A percentile compares a stretch with the other conserved stretches of the same genome.
These are phyloP conservation scores for Casuarius casuarius DNA, from an alignment of 2,113 vertebrate species.

Conservation along the genomic window DNA sequence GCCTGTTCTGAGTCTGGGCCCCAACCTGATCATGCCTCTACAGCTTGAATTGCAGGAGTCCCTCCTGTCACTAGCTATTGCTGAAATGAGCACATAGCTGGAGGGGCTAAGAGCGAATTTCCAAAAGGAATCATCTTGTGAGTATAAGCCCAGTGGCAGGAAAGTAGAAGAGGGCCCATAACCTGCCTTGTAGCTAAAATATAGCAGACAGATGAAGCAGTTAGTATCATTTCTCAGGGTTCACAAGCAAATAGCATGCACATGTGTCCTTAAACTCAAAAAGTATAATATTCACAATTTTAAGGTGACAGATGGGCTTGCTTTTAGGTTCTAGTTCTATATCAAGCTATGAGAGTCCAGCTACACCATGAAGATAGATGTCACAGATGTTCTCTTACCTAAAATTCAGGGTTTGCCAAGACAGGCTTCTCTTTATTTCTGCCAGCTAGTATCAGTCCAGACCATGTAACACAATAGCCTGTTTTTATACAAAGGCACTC, in stretches of 20 bases:
- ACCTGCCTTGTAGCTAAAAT: neutral
- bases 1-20: neutral
- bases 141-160: neutral
- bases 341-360: neutral
- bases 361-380: neutral
- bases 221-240: neutral
- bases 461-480: slow-evolving; percentile 24
- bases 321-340: neutral
- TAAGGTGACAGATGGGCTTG: neutral
- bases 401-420: slow-evolving; percentile 27
- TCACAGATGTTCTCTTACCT: slow-evolving; percentile 22
- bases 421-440: slow-evolving; percentile 15
- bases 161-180: neutral
- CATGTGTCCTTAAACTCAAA: neutral
- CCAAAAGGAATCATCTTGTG: fast-evolving
- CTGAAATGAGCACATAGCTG: neutral
- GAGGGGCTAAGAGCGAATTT: neutral
- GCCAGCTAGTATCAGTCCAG: slow-evolving; percentile 7
- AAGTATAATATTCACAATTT: neutral
- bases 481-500: neutral
- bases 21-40: neutral
- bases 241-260: neutral
- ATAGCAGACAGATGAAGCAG: neutral
- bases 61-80: neutral
- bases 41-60: neutral